Conservation (phyloP, 2,113 vertebrate species). For the Acanthisitta chloris region DNA sequence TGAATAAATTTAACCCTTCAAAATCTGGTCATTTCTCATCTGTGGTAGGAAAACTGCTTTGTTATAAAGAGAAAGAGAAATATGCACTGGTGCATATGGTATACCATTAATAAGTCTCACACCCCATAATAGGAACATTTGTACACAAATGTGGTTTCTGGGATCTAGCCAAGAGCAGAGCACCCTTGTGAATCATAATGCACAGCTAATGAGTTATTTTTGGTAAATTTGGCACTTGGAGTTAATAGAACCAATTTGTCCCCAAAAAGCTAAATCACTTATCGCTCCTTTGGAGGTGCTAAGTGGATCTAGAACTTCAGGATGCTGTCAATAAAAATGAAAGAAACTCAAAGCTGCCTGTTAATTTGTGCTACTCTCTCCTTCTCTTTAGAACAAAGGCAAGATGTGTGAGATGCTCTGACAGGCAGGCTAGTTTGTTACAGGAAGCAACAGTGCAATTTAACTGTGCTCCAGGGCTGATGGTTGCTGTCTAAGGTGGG, state of each 20-base stretch:
- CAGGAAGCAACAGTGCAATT: background rate
- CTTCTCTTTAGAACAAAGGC: conserved; percentile 27
- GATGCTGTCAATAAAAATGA: conserved; percentile 66
- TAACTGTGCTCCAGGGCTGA: background rate
- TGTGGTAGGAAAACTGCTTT: conserved; percentile 41
- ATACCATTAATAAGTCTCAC: conserved; percentile 72
- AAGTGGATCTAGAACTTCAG: conserved; percentile 77
- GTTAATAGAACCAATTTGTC: conserved; percentile 73
- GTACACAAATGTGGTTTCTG: conserved; percentile 75
- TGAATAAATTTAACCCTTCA: conserved; percentile 73
- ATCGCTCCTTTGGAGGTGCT: conserved; percentile 72
- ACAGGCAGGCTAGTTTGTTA: background rate
- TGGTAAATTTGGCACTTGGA: conserved; percentile 72
- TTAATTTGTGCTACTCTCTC: conserved; percentile 4
- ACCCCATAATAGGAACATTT: conserved; percentile 74
- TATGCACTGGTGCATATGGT: conserved; percentile 64
- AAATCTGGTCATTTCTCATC: conserved; percentile 60
- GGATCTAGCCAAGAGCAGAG: conserved; percentile 70
- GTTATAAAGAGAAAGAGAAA: conserved; percentile 11
- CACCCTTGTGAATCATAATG: conserved; percentile 72
- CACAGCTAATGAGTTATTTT: conserved; percentile 76
- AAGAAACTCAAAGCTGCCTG: conserved; percentile 34
- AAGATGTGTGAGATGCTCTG: background rate
- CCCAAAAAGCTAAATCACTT: conserved; percentile 77
- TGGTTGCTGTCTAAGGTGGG: background rate